Percentiles rank a stretch among this genome's conserved stretches.
Conservation (phyloP, 2,113 vertebrate genomes). For the Balaeniceps rex region DNA sequence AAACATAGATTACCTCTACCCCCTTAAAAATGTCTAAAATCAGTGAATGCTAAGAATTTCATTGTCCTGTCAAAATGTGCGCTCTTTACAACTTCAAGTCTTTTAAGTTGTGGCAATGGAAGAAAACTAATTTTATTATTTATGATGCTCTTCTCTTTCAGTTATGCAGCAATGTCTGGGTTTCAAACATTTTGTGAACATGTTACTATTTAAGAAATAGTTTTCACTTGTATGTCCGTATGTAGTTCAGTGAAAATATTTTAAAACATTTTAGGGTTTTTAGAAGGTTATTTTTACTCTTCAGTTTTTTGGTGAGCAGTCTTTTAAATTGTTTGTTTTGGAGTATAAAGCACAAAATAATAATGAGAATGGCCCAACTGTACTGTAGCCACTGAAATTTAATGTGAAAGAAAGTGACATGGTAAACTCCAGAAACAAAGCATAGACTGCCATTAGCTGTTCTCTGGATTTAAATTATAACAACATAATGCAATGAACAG, state of each 20-base stretch:
- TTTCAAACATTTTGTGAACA: neutral
- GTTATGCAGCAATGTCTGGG: neutral
- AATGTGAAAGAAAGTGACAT: neutral
- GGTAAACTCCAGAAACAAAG: neutral
- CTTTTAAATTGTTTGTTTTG: neutral
- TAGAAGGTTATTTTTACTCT: neutral
- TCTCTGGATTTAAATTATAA: neutral
- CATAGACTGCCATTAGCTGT: neutral
- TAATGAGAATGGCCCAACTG: neutral
- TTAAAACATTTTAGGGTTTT: neutral
- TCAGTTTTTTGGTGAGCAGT: neutral
- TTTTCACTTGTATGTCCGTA: neutral
- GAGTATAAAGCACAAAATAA: neutral
- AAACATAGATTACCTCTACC: neutral
- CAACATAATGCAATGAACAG: neutral
- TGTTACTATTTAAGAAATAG: neutral
- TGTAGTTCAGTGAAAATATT: neutral
- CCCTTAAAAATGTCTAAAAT: neutral
- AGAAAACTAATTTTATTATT: neutral
- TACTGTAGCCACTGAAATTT: neutral
- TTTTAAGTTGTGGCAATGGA: neutral
- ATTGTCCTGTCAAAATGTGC: neutral
- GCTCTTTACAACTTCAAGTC: neutral
- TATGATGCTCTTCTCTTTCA: neutral
- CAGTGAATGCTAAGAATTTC: neutral